These are phyloP conservation scores for Premnoplex brunnescens DNA, from an alignment of 2,797 vertebrate genomes.

Conservation along the genomic window DNA sequence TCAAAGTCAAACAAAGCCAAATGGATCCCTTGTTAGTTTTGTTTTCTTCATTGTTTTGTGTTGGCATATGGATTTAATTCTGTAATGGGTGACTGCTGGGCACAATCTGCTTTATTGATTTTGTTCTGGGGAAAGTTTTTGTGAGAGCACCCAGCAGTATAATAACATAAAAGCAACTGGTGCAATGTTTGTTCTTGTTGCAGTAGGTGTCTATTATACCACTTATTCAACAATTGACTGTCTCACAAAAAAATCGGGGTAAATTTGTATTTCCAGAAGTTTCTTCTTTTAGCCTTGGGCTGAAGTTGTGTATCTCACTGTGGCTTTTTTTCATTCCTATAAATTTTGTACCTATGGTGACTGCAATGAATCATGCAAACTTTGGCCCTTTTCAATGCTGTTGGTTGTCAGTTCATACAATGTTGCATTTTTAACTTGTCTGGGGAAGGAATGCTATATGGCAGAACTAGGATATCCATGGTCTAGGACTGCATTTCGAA, in stretches of 20 bases:
- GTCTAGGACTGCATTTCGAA: neutral
- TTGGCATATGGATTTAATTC: conserved; percentile 88
- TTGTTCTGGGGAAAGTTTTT: conserved; percentile 71
- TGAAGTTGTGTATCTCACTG: neutral
- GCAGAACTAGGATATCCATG: neutral
- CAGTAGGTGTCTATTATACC: neutral
- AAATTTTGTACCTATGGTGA: neutral
- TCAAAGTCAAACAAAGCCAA: conserved; percentile 84
- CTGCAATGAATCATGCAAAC: conserved; percentile 1
- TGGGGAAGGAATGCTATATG: neutral
- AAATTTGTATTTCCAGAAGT: conserved; percentile 38
- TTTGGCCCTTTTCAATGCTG: neutral
- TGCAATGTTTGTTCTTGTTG: conserved; percentile 39
- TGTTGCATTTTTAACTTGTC: conserved; percentile 17
- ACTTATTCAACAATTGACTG: conserved; percentile 35
- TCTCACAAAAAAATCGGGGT: conserved; percentile 58
- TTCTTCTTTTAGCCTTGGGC: neutral
- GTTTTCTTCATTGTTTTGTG: conserved; percentile 80
- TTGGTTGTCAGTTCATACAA: neutral
- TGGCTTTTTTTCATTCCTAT: neutral
- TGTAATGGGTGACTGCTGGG: conserved; percentile 82
- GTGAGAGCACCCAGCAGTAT: conserved; percentile 61
- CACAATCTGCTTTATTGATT: conserved; percentile 81
- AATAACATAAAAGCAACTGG: conserved; percentile 67
- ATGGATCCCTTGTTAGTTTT: conserved; percentile 82